A percentile compares a stretch with the other conserved stretches of the same genome.
Conservation (phyloP, 2,797 vertebrate genomes). For the Mormyrops attenuatus region DNA sequence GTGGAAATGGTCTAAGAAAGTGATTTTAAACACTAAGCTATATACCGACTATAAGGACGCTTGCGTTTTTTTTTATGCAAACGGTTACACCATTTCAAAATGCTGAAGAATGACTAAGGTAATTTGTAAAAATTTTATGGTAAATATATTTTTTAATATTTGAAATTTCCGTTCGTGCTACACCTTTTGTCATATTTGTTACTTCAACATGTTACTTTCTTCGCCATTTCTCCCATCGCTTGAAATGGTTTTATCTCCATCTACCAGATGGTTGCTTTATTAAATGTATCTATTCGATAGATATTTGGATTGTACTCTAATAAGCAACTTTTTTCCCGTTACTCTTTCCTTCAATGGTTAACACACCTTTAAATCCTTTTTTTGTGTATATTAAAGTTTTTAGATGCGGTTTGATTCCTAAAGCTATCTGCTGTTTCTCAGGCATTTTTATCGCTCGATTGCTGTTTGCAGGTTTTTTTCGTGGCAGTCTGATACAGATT, state of each 20-base stretch:
- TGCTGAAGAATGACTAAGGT: conserved; percentile 48
- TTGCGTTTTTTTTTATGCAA: conserved; percentile 44
- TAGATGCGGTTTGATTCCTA: conserved; percentile 35
- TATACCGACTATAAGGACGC: conserved; percentile 44
- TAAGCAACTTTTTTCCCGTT: conserved; percentile 32
- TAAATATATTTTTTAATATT: conserved; percentile 53
- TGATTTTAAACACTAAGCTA: conserved; percentile 48
- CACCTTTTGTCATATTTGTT: conserved; percentile 41
- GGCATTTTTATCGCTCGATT: conserved; percentile 13
- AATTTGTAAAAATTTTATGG: conserved; percentile 58
- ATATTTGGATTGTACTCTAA: conserved; percentile 33
- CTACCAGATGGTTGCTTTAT: conserved; percentile 34
- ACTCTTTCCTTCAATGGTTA: conserved; percentile 42
- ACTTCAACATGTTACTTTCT: conserved; percentile 25
- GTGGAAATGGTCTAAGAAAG: conserved; percentile 51
- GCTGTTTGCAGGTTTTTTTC: conserved; percentile 4
- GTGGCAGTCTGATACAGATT: conserved; percentile 19
- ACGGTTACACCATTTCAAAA: conserved; percentile 53
- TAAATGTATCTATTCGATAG: conserved; percentile 32
- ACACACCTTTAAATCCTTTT: conserved; percentile 35
- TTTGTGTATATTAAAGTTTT: conserved; percentile 35
- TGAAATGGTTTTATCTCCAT: conserved; percentile 27
- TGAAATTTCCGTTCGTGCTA: conserved; percentile 49
- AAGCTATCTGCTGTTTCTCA: conserved; percentile 24
- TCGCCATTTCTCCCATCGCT: conserved; percentile 34